Evolutionary conservation across 1,140 invertebrate genomes (phyloP).

Genomic region (Temnothorax longispinosus): DNA sequence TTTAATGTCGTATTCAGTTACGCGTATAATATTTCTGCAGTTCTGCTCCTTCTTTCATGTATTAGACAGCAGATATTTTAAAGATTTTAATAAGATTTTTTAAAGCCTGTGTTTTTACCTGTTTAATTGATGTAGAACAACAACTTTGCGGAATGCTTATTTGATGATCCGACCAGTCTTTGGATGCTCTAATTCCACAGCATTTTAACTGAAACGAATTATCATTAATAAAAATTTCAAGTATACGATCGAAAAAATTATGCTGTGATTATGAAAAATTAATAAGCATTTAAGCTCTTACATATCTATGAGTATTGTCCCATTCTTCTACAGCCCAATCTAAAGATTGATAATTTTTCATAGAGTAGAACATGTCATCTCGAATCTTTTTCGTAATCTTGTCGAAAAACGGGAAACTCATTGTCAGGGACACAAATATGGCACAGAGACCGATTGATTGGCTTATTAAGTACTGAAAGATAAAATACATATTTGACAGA

Average conservation of each 20-base stretch:
- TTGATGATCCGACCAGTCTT: slow-evolving; percentile 71
- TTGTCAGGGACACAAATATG: slow-evolving; percentile 69
- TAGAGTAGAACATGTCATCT: slow-evolving; percentile 70
- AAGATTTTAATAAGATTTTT: not conserved
- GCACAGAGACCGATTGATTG: slow-evolving; percentile 61
- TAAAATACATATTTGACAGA: not conserved
- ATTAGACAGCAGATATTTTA: not conserved
- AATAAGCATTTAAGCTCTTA: slow-evolving; percentile 40
- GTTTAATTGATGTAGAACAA: slow-evolving; percentile 63
- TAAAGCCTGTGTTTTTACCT: slow-evolving; percentile 53
- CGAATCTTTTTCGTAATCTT: slow-evolving; percentile 68
- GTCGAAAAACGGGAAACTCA: slow-evolving; percentile 76
- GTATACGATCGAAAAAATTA: not conserved
- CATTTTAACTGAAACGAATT: slow-evolving; percentile 69
- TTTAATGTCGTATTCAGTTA: not conserved
- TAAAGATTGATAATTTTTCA: slow-evolving; percentile 68
- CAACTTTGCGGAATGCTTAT: slow-evolving; percentile 75
- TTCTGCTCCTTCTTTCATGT: not conserved
- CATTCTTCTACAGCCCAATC: slow-evolving; percentile 71
- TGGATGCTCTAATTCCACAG: slow-evolving; percentile 74
- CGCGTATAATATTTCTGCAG: not conserved
- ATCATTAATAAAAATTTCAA: not conserved
- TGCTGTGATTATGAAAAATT: not conserved
- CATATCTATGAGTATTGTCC: slow-evolving; percentile 79
- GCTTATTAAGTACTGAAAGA: slow-evolving; percentile 71